Percentiles rank a stretch among this genome's conserved stretches.
Conservation (phyloP, 2,888 invertebrate genomes). For the Encarsia formosa region DNA sequence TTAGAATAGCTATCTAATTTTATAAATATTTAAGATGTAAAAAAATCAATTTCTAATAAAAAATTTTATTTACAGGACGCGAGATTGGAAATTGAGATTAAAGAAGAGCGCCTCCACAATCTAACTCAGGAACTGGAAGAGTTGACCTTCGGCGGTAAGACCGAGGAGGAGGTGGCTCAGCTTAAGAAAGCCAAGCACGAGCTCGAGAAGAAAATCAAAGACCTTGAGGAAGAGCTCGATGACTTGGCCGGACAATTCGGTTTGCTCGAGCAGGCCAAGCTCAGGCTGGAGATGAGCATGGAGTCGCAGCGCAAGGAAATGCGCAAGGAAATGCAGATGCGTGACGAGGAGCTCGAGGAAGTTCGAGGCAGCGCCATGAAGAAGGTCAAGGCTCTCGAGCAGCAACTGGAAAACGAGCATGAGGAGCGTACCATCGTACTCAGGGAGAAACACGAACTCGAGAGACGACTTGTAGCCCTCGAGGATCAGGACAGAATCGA, state of each 20-base stretch:
- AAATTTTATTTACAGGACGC: constrained; percentile 61
- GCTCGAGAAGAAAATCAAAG: constrained; percentile 76
- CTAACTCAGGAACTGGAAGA: constrained; percentile 83
- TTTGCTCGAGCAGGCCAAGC: constrained; percentile 86
- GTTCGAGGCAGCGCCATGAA: constrained; percentile 85
- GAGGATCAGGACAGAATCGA: constrained; percentile 74
- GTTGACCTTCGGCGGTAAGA: constrained; percentile 71
- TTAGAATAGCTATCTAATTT: not conserved
- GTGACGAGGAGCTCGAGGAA: constrained; percentile 93
- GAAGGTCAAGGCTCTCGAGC: constrained; percentile 86
- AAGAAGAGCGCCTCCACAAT: constrained; percentile 77
- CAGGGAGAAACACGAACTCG: constrained; percentile 87
- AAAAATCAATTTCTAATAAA: not conserved
- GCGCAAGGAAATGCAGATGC: constrained; percentile 80
- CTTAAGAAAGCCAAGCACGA: constrained; percentile 82
- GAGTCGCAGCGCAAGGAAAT: constrained; percentile 90
- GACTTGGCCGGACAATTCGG: constrained; percentile 89
- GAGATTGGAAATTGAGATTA: constrained; percentile 81
- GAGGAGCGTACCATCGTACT: constrained; percentile 82
- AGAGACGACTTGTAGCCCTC: constrained; percentile 75
- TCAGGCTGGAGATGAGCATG: constrained; percentile 88
- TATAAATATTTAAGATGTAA: not conserved
- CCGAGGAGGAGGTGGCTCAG: constrained; percentile 80
- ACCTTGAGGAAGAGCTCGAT: constrained; percentile 93
- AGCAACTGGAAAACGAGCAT: constrained; percentile 89